A percentile compares a stretch with the other conserved stretches of the same genome.
phyloP scores from a whole-genome alignment of 2,797 vertebrate species.

The Melanotaenia trifasciata region DNA sequence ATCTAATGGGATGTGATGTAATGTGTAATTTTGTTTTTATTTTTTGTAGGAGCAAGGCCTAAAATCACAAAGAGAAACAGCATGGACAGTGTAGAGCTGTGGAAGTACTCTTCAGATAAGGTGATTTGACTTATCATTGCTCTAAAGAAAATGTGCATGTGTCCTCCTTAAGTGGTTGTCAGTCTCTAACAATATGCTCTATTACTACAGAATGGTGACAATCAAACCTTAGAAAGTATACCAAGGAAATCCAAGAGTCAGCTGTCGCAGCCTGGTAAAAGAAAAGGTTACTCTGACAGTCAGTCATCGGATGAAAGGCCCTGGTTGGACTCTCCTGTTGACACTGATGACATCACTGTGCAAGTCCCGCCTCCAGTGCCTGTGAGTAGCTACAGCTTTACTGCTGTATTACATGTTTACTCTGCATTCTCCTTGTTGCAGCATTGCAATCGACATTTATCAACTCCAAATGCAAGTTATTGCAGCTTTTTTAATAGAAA shows the following conservation, averaged over 20 bases:
- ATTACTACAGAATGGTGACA: slow-evolving; percentile 88
- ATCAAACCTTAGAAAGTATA: slow-evolving; percentile 82
- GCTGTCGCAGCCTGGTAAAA: slow-evolving; percentile 79
- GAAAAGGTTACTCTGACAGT: slow-evolving; percentile 85
- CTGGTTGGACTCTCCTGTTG: slow-evolving; percentile 83
- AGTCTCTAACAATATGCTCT: slow-evolving; percentile 10
- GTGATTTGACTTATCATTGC: slow-evolving; percentile 67
- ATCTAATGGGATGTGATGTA: slow-evolving; percentile 8
- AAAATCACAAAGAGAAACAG: slow-evolving; percentile 91
- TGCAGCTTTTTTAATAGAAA: neutral
- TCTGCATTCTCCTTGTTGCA: neutral
- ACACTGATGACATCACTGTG: slow-evolving; percentile 86
- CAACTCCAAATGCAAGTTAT: neutral
- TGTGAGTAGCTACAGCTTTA: slow-evolving; percentile 60
- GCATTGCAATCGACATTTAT: neutral
- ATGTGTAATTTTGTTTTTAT: neutral
- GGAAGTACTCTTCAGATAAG: slow-evolving; percentile 91
- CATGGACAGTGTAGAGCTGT: slow-evolving; percentile 91
- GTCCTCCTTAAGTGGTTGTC: neutral
- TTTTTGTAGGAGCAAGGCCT: slow-evolving; percentile 90
- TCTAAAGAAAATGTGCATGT: slow-evolving; percentile 2
- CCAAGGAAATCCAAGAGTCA: slow-evolving; percentile 83
- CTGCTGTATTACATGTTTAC: slow-evolving; percentile 1
- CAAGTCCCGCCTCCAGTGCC: slow-evolving; percentile 87
- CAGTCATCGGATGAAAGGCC: slow-evolving; percentile 80